These are phyloP conservation scores for Siniperca knerii DNA, from an alignment of 2,113 vertebrate species.

Conservation along the genomic window DNA sequence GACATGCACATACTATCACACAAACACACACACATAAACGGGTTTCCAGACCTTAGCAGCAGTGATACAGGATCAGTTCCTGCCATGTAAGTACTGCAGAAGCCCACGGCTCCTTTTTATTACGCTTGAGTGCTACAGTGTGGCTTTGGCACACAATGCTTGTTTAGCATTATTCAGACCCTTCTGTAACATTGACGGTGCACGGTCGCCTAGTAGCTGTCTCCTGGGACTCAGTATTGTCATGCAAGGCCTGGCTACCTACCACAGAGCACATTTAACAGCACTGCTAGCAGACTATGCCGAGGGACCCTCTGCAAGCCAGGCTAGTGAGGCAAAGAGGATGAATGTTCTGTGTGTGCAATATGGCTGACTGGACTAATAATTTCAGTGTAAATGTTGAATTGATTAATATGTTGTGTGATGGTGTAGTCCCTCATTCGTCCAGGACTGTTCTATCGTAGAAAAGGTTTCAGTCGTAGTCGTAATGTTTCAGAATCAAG, in stretches of 20 bases:
- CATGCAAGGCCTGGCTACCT: slow-evolving; percentile 24
- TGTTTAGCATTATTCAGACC: slow-evolving; percentile 44
- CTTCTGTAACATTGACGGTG: slow-evolving; percentile 36
- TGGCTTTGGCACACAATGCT: slow-evolving; percentile 39
- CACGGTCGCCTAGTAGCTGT: neutral
- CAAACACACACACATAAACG: neutral
- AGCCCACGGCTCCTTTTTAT: slow-evolving; percentile 48
- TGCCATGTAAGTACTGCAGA: slow-evolving; percentile 59
- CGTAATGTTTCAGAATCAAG: too few relatives aligned
- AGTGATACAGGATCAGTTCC: slow-evolving; percentile 57
- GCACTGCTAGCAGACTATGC: slow-evolving; percentile 23
- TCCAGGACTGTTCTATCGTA: too few relatives aligned
- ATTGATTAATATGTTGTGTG: neutral
- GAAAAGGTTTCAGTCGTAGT: too few relatives aligned
- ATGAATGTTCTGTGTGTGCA: neutral
- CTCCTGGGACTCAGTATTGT: slow-evolving; percentile 50
- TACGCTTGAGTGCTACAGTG: slow-evolving; percentile 38
- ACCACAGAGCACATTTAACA: slow-evolving; percentile 48
- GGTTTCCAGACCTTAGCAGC: slow-evolving; percentile 37
- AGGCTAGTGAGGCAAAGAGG: neutral
- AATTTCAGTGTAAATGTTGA: neutral
- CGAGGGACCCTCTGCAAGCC: neutral
- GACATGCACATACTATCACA: neutral
- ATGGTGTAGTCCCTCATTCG: too few relatives aligned
- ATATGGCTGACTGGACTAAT: neutral